Base-by-base conservation (phyloP, 2,113 vertebrate genomes). In the Semnornis frantzii region DNA sequence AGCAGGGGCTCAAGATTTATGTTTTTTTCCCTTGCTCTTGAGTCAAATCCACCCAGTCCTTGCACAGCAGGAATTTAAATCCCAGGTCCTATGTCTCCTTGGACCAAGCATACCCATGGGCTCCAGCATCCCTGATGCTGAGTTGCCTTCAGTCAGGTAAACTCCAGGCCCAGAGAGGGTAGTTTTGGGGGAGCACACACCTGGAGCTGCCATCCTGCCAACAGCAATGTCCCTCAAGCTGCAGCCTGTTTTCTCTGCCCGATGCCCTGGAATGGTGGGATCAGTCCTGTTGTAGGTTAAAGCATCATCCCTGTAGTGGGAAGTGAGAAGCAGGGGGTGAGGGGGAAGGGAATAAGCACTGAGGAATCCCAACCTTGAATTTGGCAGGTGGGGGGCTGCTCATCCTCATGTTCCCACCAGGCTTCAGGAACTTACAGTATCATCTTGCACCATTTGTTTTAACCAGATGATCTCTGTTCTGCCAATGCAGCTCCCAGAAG, bases 61-160 rank as follows among this genome's bases (percentile, higher is more conserved):
- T 86, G 65, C 93, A 62, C 90, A 95, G 92, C 86, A 95, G 59
- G 64, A 74, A 78, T 88, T 93, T 69, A 78, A 93, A 82, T 17
- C 65, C 58, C 17, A 8, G 52, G 58, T 83, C 80, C 31, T 69
- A 42, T 33, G 0, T 70, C 27, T 28, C 58, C 15, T 39, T 1
- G 8, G 48, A 57, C 31, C 46, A 37, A n/a, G 4, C 0, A 0
- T 2, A 4, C 5, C 57, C 16, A 0, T 0, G 0, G 16, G 21
- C 33, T 72, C 44, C 34, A 39, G 58, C 25, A 39, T 15, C 59
- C 75, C 58, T 19, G 12, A 12, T 30, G 59, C 44, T 89, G 52
- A 55, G 59, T 46, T 42, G n/a, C 17, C 59, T 81, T 70, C 12
- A 1, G 28, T 50, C 8, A 65, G 5, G 62, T 28, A 44, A 83